phyloP scores from a whole-genome alignment of 2,113 vertebrate genomes.

The Scomber scombrus region DNA sequence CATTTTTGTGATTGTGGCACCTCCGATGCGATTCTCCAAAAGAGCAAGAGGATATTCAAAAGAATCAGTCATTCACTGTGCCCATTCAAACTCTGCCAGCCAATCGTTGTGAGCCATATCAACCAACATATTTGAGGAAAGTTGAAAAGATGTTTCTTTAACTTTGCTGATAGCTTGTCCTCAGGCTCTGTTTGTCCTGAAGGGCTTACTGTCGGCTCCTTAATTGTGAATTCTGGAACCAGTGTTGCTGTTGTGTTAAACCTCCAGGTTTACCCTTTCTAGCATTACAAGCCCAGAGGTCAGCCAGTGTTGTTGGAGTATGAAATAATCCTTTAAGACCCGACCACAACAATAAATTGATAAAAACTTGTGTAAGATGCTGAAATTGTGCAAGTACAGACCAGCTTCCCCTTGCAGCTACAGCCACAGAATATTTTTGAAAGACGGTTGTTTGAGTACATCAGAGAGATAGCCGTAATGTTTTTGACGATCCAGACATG shows the following conservation, averaged over 20 bases:
- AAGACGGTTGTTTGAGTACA: conserved; percentile 25
- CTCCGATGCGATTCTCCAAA: conserved; percentile 13
- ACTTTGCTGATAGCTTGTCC: conserved; percentile 59
- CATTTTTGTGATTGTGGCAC: conserved; percentile 17
- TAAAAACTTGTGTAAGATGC: neutral
- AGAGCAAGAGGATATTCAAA: conserved; percentile 26
- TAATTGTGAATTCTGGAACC: conserved; percentile 41
- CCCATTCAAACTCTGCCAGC: neutral
- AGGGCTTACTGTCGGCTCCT: conserved; percentile 21
- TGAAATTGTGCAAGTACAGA: conserved; percentile 44
- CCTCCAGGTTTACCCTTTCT: conserved; percentile 15
- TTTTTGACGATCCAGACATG: conserved; percentile 38
- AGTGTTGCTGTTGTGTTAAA: conserved; percentile 16
- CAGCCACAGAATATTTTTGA: conserved; percentile 13
- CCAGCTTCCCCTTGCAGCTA: neutral
- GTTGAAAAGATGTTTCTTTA: conserved; percentile 23
- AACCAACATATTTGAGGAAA: conserved; percentile 13
- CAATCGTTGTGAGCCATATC: neutral
- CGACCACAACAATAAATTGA: conserved; percentile 1
- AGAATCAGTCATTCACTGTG: conserved; percentile 20
- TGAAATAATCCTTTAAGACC: conserved; percentile 9
- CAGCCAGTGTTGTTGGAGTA: neutral
- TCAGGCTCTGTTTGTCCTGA: conserved; percentile 43
- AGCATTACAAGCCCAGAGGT: neutral
- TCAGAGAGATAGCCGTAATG: conserved; percentile 44